These are phyloP conservation scores for Pocillopora grandis DNA, from an alignment of 92 coral and sea anemone genomes.

Conservation along the genomic window DNA sequence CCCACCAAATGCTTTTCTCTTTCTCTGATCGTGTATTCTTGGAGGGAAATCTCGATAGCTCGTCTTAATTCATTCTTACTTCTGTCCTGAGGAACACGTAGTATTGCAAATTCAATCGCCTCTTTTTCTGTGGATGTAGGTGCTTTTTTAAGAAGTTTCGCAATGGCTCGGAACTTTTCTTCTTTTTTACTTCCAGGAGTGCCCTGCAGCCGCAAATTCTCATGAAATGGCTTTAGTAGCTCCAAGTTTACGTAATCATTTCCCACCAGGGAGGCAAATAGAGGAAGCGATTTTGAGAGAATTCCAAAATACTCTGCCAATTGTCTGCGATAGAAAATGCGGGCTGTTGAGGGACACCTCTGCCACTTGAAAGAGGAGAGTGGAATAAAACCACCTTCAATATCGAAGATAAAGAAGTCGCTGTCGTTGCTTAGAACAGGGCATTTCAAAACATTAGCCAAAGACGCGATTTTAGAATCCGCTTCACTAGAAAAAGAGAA, in stretches of 20 bases:
- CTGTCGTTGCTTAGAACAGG: constrained; percentile 89
- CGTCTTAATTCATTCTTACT: constrained; percentile 25
- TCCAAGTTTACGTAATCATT: constrained; percentile 70
- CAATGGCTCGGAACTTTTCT: constrained; percentile 21
- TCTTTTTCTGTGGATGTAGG: constrained; percentile 19
- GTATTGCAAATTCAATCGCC: constrained; percentile 55
- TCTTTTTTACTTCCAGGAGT: no score
- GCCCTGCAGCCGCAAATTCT: no score
- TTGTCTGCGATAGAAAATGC: constrained; percentile 49
- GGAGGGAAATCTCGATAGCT: constrained; percentile 58
- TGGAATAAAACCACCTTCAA: constrained; percentile 84
- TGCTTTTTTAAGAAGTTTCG: constrained; percentile 41
- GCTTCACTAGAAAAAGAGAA: constrained; percentile 60
- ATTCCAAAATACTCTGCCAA: constrained; percentile 67
- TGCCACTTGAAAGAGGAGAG: constrained; percentile 51
- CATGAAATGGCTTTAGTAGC: no score
- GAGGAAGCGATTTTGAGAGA: constrained; percentile 52
- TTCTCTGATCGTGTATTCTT: constrained; percentile 60
- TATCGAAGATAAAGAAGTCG: constrained; percentile 86
- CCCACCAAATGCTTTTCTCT: constrained; percentile 44
- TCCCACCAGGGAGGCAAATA: constrained; percentile 84
- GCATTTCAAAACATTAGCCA: constrained; percentile 71
- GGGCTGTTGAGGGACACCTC: constrained; percentile 42
- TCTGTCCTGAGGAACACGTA: not conserved
- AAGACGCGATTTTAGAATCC: constrained; percentile 78